Percentiles rank a stretch among this genome's conserved stretches.
phyloP scores from a whole-genome alignment of 2,888 invertebrate genomes.

The Nematopogon swammerdamellus region DNA sequence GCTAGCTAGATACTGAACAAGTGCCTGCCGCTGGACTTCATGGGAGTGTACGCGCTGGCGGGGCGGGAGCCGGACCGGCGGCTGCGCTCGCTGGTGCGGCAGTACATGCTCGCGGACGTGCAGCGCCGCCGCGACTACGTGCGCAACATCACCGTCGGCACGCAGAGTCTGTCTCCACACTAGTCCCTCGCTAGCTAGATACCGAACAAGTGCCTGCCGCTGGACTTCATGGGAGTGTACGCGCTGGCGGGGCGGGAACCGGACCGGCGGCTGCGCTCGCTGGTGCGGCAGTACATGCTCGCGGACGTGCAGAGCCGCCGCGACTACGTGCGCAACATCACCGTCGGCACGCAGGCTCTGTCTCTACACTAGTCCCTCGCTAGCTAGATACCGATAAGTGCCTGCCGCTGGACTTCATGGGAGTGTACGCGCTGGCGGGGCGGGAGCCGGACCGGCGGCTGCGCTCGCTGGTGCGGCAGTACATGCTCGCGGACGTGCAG shows the following conservation, averaged over 20 bases:
- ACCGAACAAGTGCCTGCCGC: conserved; percentile 85
- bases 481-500: conserved; percentile 86
- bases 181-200: conserved; percentile 29
- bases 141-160: conserved; percentile 73
- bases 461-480: conserved; percentile 66
- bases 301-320: conserved; percentile 86
- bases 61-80: conserved; percentile 74
- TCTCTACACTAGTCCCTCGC: neutral
- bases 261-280: conserved; percentile 68
- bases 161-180: conserved; percentile 38
- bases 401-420: conserved; percentile 95
- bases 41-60: conserved; percentile 55
- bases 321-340: conserved; percentile 86
- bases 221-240: conserved; percentile 85
- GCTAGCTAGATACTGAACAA: conserved; percentile 71
- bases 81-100: conserved; percentile 64
- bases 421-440: conserved; percentile 21
- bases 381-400: conserved; percentile 77
- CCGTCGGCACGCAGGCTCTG: conserved; percentile 63
- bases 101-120: conserved; percentile 87
- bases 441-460: conserved; percentile 79
- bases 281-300: conserved; percentile 77
- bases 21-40: conserved; percentile 92
- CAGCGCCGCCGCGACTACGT: conserved; percentile 89
- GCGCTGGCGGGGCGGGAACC: conserved; percentile 53